Evolutionary conservation across 2,797 vertebrate genomes (phyloP).

Genomic region (Rhincodon typus): DNA sequence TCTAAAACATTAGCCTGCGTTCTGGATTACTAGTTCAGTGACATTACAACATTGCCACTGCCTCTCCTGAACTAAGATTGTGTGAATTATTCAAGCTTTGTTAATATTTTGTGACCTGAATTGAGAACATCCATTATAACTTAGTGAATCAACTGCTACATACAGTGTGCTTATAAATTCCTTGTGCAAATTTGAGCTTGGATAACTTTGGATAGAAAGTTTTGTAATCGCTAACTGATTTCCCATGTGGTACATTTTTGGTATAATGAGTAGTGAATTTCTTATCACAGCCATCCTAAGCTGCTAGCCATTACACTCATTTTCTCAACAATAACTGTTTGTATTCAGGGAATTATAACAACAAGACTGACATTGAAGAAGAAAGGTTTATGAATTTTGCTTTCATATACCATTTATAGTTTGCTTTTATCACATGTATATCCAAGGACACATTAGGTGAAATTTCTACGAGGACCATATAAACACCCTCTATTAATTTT

Average conservation of each 20-base stretch:
- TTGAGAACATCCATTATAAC: neutral
- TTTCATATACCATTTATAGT: neutral
- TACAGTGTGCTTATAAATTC: neutral
- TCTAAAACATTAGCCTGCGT: too few species aligned
- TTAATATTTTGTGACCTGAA: neutral
- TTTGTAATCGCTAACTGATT: neutral
- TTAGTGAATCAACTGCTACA: neutral
- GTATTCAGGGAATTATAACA: neutral
- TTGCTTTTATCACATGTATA: neutral
- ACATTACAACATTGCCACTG: too few species aligned
- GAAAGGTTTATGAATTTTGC: neutral
- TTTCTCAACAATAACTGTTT: neutral
- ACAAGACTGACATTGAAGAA: neutral
- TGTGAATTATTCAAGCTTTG: neutral
- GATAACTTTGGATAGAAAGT: neutral
- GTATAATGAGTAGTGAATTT: neutral
- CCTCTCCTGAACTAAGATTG: neutral
- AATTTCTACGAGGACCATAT: neutral
- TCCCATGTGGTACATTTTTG: neutral
- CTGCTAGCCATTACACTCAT: neutral
- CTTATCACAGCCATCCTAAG: neutral
- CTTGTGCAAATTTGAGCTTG: neutral
- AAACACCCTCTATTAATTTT: neutral
- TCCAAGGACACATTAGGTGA: neutral
- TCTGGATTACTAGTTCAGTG: too few species aligned